phyloP scores from a whole-genome alignment of 1,140 invertebrate genomes.

The Trichoplusia ni region DNA sequence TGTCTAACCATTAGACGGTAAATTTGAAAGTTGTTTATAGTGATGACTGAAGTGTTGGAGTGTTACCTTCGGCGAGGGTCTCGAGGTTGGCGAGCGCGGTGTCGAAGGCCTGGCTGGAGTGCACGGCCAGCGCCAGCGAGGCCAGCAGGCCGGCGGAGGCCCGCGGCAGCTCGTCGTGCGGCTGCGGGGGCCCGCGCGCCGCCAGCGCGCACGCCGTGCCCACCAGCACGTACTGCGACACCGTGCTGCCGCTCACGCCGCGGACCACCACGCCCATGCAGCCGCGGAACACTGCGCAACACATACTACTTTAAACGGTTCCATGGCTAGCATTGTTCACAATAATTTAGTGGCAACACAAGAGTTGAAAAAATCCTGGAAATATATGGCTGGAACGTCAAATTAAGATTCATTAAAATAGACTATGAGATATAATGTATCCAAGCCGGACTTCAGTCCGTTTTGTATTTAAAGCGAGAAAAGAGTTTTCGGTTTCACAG shows the following conservation, averaged over 20 bases:
- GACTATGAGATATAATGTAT: too few relatives aligned
- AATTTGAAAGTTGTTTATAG: too few relatives aligned
- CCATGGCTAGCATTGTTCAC: too few relatives aligned
- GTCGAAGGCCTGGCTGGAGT: slow-evolving; percentile 53
- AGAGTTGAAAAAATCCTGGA: neutral
- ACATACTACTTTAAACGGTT: neutral
- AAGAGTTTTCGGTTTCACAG: too few relatives aligned
- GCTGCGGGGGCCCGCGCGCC: slow-evolving; percentile 84
- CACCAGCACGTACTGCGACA: slow-evolving; percentile 84
- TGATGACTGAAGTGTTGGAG: neutral
- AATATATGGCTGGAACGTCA: too few relatives aligned
- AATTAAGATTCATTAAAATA: too few relatives aligned
- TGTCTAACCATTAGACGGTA: too few relatives aligned
- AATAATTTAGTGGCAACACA: too few relatives aligned
- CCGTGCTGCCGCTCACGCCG: slow-evolving; percentile 76
- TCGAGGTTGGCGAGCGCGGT: slow-evolving; percentile 49
- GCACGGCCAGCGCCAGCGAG: slow-evolving; percentile 83
- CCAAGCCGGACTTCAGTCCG: too few relatives aligned
- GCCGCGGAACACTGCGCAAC: slow-evolving; percentile 51
- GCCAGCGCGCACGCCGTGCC: slow-evolving; percentile 88
- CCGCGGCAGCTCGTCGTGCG: slow-evolving; percentile 90
- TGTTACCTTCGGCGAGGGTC: slow-evolving; percentile 33
- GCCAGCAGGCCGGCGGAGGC: slow-evolving; percentile 86
- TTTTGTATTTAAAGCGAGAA: too few relatives aligned
- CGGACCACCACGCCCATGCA: slow-evolving; percentile 75